Evolutionary conservation across 2,888 invertebrate genomes (phyloP).

Genomic region (Dexiosoma caninum): DNA sequence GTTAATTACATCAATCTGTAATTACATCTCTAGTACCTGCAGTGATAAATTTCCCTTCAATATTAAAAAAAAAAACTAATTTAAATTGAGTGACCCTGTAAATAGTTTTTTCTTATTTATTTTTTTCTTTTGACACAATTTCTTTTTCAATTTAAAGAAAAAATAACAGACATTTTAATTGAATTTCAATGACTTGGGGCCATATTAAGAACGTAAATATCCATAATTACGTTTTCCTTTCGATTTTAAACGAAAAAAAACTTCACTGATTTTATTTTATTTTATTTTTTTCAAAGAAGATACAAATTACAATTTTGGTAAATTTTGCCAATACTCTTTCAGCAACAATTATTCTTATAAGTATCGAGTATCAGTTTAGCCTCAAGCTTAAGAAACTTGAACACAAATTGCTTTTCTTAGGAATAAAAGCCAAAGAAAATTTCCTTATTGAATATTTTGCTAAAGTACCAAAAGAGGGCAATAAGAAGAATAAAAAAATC

Average conservation of each 20-base stretch:
- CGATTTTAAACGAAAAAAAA: not conserved
- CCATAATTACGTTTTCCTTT: not conserved
- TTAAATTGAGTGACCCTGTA: too few relatives aligned
- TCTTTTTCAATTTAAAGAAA: constrained; percentile 17
- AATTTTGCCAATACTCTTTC: constrained; percentile 17
- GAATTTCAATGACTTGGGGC: constrained; percentile 21
- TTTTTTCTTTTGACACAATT: not conserved
- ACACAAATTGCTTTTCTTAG: constrained; percentile 27
- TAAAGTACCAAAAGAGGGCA: not conserved
- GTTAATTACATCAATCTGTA: too few relatives aligned
- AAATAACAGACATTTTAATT: constrained; percentile 18
- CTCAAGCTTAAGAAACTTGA: constrained; percentile 30
- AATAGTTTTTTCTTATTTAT: not conserved
- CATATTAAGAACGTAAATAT: constrained; percentile 7
- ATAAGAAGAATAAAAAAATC: not conserved
- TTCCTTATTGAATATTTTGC: constrained; percentile 16
- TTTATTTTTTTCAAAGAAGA: not conserved
- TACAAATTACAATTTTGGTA: constrained; percentile 1
- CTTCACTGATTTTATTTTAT: not conserved
- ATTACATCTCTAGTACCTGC: too few relatives aligned
- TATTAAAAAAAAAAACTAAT: too few relatives aligned
- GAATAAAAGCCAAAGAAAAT: constrained; percentile 14
- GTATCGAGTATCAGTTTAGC: constrained; percentile 23
- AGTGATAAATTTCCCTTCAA: too few relatives aligned
- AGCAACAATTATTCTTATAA: not conserved